Evolutionary conservation across 2,113 vertebrate species (phyloP), one percentile per base, ranked within the genome.

Genomic region (Dascyllus trimaculatus): DNA sequence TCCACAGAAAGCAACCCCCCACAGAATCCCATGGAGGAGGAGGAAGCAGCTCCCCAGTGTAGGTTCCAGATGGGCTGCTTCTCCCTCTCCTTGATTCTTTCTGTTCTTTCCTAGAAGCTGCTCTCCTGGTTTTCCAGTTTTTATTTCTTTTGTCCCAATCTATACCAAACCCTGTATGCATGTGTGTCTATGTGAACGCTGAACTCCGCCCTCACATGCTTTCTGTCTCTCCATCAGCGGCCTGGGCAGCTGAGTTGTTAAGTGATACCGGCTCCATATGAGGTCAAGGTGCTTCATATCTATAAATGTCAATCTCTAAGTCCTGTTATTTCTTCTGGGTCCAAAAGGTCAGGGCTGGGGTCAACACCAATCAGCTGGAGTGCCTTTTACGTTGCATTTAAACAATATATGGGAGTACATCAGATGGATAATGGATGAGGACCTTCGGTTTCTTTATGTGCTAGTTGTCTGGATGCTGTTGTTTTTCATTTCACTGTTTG

Each of bases 11-110:
- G 17, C 57, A 49, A 29, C 62, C 56, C 46, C 52, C 56, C 21
- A 70, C 80, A 80, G 52, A 71, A 62, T 56, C 22, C 69, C 25
- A 21, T 11, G 38, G 71, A 79, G 66, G 32, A 70, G 26, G 82
- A 86, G 61, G 78, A 85, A 86, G 52, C 65, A 13, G 64, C 73
- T 82, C 75, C 79, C 63, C 83, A 78, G 81, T 90, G 88, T 90
- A 90, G 85, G 90, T 90, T 81, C 70, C 77, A 71, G 45, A 82
- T 88, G 53, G 84, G 68, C 35, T 43, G 29, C 68, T 14, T 59
- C 59, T 56, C 25, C 61, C 6, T 40, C 56, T 57, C 35, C 51
- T 52, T 68, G 10, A 19, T 46, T 77, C 64, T 59, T 38, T 75
- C 38, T 71, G 64, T 66, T 75, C 59, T 70, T 26, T 71, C 64